Evolutionary conservation across 2,888 invertebrate species (phyloP), one percentile per base, ranked within the genome.

Genomic region (Ametastegia equiseti): DNA sequence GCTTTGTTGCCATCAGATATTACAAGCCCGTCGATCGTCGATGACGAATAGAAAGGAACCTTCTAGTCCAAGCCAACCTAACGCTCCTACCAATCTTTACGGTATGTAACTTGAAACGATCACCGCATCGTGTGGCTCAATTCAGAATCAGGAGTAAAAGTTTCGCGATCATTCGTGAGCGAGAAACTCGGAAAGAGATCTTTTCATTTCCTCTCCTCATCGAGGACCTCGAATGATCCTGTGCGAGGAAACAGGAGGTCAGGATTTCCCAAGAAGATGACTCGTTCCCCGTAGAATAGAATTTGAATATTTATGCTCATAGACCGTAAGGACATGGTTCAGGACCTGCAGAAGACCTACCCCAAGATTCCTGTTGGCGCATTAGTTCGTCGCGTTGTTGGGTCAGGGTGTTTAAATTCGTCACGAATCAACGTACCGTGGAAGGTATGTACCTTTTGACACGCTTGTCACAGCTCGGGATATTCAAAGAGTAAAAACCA

Each of bases 1-100:
- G 71, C 50, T 75, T 75, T 75, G 75, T 75, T 75, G 30, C 33
- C 54, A 75, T 45, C 54, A 54, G 33, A 75, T 75, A 45, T 75
- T 54, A 75, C 54, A 54, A 50, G 75, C 0, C 33, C 75, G 75
- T 36, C 75, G 50, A 75, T 75, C 50, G 45, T 50, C 13, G 11
- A 5, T 54, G n/a, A 75, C 36, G 75, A 75, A 33, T 54, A 54
- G 75, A 54, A 75, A 75, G 54, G 75, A 19, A 36, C 23, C 33
- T 54, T 19, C 19, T 54, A 4, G 23, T 39, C 23, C 1, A 42
- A n/a, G n/a, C n/a, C n/a, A n/a, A 67, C 36, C 39, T 7, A 42
- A 67, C 67, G 11, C 6, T 13, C 4, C 1, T 60, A 19, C 7
- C n/a, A n/a, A 19, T 7, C 2, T 27, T 27, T 30, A 15, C 27